Base-by-base conservation (phyloP, 1,140 invertebrate genomes). In the Caenorhabditis latens region DNA sequence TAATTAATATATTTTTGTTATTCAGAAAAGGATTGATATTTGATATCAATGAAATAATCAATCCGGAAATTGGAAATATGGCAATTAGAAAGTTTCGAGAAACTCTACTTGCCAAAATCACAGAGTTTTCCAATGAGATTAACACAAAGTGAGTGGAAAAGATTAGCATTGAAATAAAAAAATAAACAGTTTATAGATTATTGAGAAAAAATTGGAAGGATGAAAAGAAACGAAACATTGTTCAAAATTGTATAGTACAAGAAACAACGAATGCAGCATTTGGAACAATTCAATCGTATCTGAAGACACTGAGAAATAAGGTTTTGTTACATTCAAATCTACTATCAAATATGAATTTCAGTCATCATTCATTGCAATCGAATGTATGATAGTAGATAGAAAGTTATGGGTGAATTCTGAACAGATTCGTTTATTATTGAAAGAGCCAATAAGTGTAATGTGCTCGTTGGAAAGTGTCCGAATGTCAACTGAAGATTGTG, bases 21-120 rank as follows among this genome's bases (percentile, higher is more conserved):
- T 50, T 79, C 71, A 79, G 71, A 50, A 79, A 50, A 79, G 71
- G 71, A 50, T 14, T 79, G 13, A 79, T 79, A 50, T 79, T 79
- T 42, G 71, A 79, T 50, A 42, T 79, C 7, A 79, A 79, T 24
- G 46, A 50, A 13, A 21, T 79, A 11, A 79, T 50, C 53, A 46
- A 79, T 3, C 46, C 71, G 13, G 71, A 79, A 50, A n/a, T 79
- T 14, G 71, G 46, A 50, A 79, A 50, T 50, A 79, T 79, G 9
- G 46, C 71, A 50, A 79, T 79, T 6, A 79, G n/a, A 14, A 79
- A 79, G n/a, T 53, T 79, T 42, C 71, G 71, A 79, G 71, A 79
- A 14, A 24, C 19, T 2, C n/a, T 53, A 21, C 13, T 50, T 3
- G 24, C 71, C 5, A 79, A 79, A 24, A 24, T 79, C 4, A 3